Base-by-base conservation (phyloP, 1,140 invertebrate genomes). In the Lucilia cuprina region DNA sequence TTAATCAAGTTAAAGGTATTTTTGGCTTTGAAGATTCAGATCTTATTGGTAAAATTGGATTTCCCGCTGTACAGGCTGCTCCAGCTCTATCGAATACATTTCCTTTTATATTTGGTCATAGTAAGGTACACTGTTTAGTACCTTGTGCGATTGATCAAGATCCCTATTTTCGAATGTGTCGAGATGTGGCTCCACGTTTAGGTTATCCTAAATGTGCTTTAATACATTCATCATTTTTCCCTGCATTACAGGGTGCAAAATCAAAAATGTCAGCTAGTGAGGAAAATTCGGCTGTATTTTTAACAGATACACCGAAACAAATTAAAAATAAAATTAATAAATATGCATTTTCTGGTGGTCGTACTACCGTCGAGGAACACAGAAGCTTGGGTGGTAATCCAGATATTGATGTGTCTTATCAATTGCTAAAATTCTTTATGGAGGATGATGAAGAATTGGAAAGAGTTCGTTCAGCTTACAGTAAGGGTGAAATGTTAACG, bases 131-230 rank as follows among this genome's bases (percentile, higher is more conserved):
- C 7, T 99, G 98, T 89, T 92, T 99, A 1, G 99, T 99, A 86
- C 99, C 99, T 0, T 99, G 98, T 92, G 99, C 98, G 41, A 99
- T 99, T 88, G 99, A 99, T 94, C 99, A 99, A 94, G 99, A 99
- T 92, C 99, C 99, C 0, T 99, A 99, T 92, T 99, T 99, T 91
- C 94, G 99, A 83, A 99, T 99, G 98, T 98, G 98, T 0, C 93
- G 99, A 84, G 99, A 99, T 92, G 97, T 99, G 21, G 97, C 98
- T 0, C 98, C 98, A 0, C 94, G 94, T 84, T 92, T 99, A 14
- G 96, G 96, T 25, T 95, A 94, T 89, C 94, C 94, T 0, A 99
- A 99, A 91, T 99, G 99, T n/a, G 96, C 98, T 0, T 91, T 99
- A 0, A 90, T 99, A 0, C 98, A 99, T 92, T 98, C 98, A 0